These are phyloP conservation scores for Danio jaintianensis DNA, from an alignment of 2,797 vertebrate species.

Conservation along the genomic window DNA sequence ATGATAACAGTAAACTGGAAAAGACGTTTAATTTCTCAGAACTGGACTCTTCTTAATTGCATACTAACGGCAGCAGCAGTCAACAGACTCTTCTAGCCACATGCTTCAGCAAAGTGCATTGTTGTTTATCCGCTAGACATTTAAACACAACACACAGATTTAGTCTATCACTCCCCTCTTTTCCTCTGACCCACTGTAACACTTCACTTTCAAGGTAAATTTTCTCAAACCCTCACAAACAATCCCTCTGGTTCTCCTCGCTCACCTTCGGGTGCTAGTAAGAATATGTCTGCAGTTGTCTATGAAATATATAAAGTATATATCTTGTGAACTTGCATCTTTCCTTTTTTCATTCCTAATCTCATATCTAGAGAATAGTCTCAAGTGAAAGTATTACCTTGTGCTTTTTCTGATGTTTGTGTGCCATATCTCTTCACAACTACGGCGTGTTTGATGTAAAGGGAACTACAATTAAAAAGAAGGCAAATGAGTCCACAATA, in stretches of 20 bases:
- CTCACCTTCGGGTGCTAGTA: slow-evolving; percentile 91
- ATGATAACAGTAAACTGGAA: slow-evolving; percentile 1
- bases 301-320: slow-evolving; percentile 85
- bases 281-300: slow-evolving; percentile 94
- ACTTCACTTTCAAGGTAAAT: slow-evolving; percentile 45
- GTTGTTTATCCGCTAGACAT: slow-evolving; percentile 27
- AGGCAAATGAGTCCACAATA: slow-evolving; percentile 88
- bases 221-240: slow-evolving; percentile 74
- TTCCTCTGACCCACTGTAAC: slow-evolving; percentile 56
- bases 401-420: slow-evolving; percentile 99
- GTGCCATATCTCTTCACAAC: slow-evolving; percentile 90
- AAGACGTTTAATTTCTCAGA: background rate
- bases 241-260: slow-evolving; percentile 73
- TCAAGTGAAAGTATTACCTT: slow-evolving; percentile 94
- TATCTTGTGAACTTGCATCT: slow-evolving; percentile 96
- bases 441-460: slow-evolving; percentile 92
- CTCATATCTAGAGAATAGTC: slow-evolving; percentile 97
- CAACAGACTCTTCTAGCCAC: slow-evolving; percentile 64
- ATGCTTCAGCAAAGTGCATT: slow-evolving; percentile 71
- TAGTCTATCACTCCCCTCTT: slow-evolving; percentile 59
- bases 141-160: slow-evolving; percentile 21
- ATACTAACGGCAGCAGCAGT: slow-evolving; percentile 40
- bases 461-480: slow-evolving; percentile 82
- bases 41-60: slow-evolving; percentile 17
- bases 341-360: slow-evolving; percentile 83